Percentiles rank a stretch among this genome's conserved stretches.
phyloP scores from a whole-genome alignment of 2,797 vertebrate species.

The Enteromius thamalakanensis region DNA sequence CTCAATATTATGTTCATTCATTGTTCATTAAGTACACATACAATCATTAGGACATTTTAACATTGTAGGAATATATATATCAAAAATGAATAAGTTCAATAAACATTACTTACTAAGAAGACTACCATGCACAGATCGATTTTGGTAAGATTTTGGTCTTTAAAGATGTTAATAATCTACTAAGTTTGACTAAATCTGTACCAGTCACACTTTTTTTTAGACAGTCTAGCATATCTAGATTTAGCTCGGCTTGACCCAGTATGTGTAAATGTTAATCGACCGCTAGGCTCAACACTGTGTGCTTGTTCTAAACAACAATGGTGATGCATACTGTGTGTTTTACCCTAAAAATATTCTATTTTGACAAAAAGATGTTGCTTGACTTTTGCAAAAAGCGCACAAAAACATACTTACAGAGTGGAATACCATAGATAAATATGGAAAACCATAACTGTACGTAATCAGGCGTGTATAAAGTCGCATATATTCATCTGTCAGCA shows the following conservation, averaged over 20 bases:
- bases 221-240: not conserved
- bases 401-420: not conserved
- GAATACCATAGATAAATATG: not conserved
- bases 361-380: not conserved
- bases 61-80: not conserved
- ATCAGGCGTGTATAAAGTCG: not conserved
- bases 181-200: not conserved
- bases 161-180: not conserved
- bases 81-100: not conserved
- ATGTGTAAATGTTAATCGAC: not conserved
- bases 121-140: not conserved
- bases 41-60: not conserved
- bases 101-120: not conserved
- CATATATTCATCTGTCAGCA: conserved; percentile 26
- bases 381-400: not conserved
- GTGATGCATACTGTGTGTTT: not conserved
- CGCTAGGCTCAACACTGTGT: not conserved
- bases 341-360: not conserved
- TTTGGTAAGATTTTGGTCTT: not conserved
- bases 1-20: not conserved
- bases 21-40: too few species aligned
- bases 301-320: not conserved
- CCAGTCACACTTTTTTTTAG: not conserved
- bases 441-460: not conserved
- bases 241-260: not conserved